A percentile compares a stretch with the other conserved stretches of the same genome.
Conservation (phyloP, 2,113 vertebrate species). For the Paedocypris sp. region DNA sequence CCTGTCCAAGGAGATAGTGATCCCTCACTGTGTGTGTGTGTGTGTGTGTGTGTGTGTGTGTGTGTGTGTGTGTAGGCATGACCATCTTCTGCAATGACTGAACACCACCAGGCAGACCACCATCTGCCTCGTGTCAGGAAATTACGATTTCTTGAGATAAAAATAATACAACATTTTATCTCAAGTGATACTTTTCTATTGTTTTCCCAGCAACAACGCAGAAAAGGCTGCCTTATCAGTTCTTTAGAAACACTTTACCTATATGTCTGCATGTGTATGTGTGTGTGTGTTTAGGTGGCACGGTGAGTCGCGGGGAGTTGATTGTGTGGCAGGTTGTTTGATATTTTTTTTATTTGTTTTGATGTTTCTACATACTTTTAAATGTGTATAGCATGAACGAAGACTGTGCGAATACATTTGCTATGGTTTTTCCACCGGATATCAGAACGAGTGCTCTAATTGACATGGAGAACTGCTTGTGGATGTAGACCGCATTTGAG, state of each 20-base stretch:
- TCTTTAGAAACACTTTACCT: too few relatives aligned
- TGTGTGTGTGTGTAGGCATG: background rate
- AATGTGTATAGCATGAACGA: too few relatives aligned
- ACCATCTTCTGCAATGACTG: background rate
- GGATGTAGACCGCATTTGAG: conserved; percentile 3
- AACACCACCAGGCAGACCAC: background rate
- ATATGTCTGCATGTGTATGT: too few relatives aligned
- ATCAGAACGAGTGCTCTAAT: background rate
- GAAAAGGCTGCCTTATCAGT: too few relatives aligned
- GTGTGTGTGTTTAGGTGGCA: too few relatives aligned
- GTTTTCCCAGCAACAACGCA: too few relatives aligned
- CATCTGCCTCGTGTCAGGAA: background rate
- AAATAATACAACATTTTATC: background rate
- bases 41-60: conserved; percentile 1
- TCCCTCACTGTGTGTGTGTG: conserved; percentile 21
- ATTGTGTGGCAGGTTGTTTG: too few relatives aligned
- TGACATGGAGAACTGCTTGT: background rate
- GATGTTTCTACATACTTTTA: too few relatives aligned
- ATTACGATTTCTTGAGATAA: background rate
- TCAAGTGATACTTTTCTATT: too few relatives aligned
- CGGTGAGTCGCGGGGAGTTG: too few relatives aligned
- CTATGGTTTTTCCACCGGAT: background rate
- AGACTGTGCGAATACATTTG: too few relatives aligned
- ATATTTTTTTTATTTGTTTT: too few relatives aligned
- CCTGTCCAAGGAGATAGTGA: conserved; percentile 7